These are phyloP conservation scores for Callopanchax toddi DNA, from an alignment of 2,113 vertebrate genomes.

Conservation along the genomic window DNA sequence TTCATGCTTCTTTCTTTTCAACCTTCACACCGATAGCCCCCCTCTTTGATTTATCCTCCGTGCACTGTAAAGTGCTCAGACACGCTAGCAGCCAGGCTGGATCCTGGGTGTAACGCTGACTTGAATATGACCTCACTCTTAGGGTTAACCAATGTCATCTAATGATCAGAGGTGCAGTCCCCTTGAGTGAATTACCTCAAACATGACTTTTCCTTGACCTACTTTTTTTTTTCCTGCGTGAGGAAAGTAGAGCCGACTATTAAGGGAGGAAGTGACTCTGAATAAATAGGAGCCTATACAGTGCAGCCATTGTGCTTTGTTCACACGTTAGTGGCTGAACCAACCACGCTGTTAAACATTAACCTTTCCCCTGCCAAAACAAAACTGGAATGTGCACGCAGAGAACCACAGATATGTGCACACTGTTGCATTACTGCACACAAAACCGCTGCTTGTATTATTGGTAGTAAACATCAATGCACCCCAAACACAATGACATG, in stretches of 20 bases:
- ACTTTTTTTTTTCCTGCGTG: conserved; percentile 71
- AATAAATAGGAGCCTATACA: conserved; percentile 80
- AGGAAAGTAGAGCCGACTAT: conserved; percentile 76
- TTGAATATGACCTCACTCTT: conserved; percentile 75
- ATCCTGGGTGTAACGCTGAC: conserved; percentile 59
- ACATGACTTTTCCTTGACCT: conserved; percentile 82
- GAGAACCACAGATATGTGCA: conserved; percentile 9
- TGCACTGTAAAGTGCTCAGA: conserved; percentile 34
- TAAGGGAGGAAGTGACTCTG: conserved; percentile 80
- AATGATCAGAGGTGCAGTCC: conserved; percentile 74
- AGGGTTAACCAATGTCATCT: conserved; percentile 79
- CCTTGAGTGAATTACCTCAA: conserved; percentile 80
- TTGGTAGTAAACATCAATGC: background rate
- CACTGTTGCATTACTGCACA: conserved; percentile 6
- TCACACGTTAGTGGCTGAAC: conserved; percentile 71
- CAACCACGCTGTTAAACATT: conserved; percentile 76
- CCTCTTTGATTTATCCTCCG: conserved; percentile 17
- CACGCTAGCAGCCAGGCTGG: conserved; percentile 18
- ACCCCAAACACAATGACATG: conserved; percentile 3
- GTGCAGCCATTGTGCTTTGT: conserved; percentile 81
- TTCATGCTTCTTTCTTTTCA: background rate
- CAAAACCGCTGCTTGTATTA: background rate
- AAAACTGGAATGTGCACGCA: conserved; percentile 22
- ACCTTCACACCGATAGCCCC: conserved; percentile 15
- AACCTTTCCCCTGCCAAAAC: conserved; percentile 68